Conservation (phyloP, 2,888 invertebrate genomes). For the Euproctis similis region DNA sequence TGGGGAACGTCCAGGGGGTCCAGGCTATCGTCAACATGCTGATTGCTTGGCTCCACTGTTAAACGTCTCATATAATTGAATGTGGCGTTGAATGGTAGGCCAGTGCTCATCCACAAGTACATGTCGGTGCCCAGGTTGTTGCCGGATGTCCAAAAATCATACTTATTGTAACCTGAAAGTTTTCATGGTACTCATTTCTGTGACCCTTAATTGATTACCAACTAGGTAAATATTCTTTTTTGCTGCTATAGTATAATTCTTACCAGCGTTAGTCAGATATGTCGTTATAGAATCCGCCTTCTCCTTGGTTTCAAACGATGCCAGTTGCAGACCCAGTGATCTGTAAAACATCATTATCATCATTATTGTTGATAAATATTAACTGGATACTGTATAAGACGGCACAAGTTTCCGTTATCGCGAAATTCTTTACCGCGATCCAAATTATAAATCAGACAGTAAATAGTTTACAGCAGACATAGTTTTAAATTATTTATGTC, state of each 20-base stretch:
- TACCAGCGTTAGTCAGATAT: constrained; percentile 87
- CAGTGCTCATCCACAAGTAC: constrained; percentile 93
- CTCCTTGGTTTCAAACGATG: constrained; percentile 90
- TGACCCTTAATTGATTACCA: no score
- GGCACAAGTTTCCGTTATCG: no score
- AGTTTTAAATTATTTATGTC: no score
- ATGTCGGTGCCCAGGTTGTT: constrained; percentile 90
- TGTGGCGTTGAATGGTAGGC: constrained; percentile 90
- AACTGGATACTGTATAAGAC: no score
- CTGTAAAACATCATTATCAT: no score
- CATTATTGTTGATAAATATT: no score
- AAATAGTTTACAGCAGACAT: no score
- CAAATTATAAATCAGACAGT: no score
- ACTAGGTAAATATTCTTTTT: no score
- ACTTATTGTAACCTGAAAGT: constrained; percentile 82
- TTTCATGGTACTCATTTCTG: no score
- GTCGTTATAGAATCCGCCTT: constrained; percentile 90
- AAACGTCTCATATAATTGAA: constrained; percentile 85
- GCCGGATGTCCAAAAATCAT: constrained; percentile 92
- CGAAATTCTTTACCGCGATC: no score
- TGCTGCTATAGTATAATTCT: constrained; percentile 17
- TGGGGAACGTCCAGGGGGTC: constrained; percentile 80
- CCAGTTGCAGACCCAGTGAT: constrained; percentile 88
- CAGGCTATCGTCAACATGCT: constrained; percentile 71
- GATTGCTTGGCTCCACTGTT: constrained; percentile 70